Conservation (phyloP, 2,797 vertebrate genomes). For the Falco naumanni region DNA sequence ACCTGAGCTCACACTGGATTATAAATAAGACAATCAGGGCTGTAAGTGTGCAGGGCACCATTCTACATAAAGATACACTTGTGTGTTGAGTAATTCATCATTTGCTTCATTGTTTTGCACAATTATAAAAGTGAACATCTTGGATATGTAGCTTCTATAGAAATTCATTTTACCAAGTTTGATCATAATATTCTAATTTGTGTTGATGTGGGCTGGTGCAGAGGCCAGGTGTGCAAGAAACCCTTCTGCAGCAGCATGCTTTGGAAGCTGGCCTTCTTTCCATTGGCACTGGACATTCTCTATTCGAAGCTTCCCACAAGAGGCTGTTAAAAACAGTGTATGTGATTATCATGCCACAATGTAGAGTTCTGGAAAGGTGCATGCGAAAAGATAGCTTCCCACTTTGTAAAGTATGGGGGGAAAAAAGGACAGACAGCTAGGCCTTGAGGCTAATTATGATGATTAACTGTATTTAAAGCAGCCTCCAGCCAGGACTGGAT, state of each 20-base stretch:
- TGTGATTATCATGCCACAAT: fast-evolving
- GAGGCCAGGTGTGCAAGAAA: background rate
- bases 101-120: background rate
- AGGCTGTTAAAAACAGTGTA: background rate
- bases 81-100: conserved; percentile 12
- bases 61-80: background rate
- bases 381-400: background rate
- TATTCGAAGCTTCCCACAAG: background rate
- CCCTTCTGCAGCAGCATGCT: background rate
- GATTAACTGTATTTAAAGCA: background rate
- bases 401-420: background rate
- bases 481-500: background rate
- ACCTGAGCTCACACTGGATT: background rate
- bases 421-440: background rate
- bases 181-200: background rate
- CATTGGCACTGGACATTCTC: background rate
- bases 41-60: background rate
- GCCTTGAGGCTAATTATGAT: background rate
- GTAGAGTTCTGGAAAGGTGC: background rate
- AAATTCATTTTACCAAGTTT: background rate
- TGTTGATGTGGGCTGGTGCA: background rate
- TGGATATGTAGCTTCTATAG: background rate
- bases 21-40: background rate
- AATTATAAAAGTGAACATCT: background rate
- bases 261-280: background rate